phyloP scores from a whole-genome alignment of 1,140 invertebrate genomes.

The Drosophila mojavensis region DNA sequence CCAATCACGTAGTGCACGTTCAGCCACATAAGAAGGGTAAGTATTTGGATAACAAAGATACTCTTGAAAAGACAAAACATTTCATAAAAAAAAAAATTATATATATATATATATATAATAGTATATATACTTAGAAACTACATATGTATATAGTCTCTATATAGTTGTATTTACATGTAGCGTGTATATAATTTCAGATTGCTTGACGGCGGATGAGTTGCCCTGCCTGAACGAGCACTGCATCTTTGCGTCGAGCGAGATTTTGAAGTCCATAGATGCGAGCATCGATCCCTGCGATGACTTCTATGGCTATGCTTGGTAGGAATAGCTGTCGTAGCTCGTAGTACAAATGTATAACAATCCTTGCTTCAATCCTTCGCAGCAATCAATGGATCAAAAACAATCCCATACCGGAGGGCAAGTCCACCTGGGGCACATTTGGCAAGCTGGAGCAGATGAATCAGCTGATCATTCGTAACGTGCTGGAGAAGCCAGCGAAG shows the following conservation, averaged over 20 bases:
- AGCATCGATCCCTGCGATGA: slow-evolving; percentile 95
- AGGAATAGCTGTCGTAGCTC: background rate
- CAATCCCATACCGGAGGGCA: slow-evolving; percentile 96
- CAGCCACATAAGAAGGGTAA: slow-evolving; percentile 71
- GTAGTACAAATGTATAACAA: too few species aligned
- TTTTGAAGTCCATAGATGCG: slow-evolving; percentile 93
- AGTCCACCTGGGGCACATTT: slow-evolving; percentile 98
- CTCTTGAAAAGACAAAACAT: too few species aligned
- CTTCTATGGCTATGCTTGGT: slow-evolving; percentile 96
- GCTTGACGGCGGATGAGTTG: slow-evolving; percentile 52
- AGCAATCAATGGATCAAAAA: slow-evolving; percentile 94
- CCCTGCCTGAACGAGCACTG: slow-evolving; percentile 93
- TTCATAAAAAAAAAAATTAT: too few species aligned
- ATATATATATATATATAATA: too few species aligned
- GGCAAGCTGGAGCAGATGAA: slow-evolving; percentile 96
- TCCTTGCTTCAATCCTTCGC: too few species aligned
- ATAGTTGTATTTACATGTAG: background rate
- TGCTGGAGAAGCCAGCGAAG: slow-evolving; percentile 88
- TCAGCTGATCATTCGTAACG: slow-evolving; percentile 95
- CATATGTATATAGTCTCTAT: background rate
- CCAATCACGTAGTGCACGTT: slow-evolving; percentile 73
- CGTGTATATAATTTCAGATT: slow-evolving; percentile 31
- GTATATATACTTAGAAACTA: background rate
- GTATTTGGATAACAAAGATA: background rate
- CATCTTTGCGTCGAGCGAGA: slow-evolving; percentile 92